Base-by-base conservation (phyloP, 2,797 vertebrate species). In the Enteromius treurensis region DNA sequence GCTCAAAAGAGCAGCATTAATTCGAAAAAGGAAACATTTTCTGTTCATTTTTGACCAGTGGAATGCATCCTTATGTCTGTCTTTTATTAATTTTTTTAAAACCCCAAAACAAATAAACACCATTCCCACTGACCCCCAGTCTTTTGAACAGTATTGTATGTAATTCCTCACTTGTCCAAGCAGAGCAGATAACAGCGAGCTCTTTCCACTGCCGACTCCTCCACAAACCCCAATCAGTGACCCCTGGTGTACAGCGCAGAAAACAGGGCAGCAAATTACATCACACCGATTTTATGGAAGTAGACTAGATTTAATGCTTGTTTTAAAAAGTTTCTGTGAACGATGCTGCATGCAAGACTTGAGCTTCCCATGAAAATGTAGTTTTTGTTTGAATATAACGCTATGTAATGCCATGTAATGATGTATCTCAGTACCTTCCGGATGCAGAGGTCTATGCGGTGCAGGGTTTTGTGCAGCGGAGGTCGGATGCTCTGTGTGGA, bases 141-240 rank as follows among this genome's bases (percentile, higher is more conserved):
- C 37, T 26, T 60, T 40, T 34, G 29, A 51, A 67, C 19, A 64
- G 29, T 51, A 76, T 15, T 47, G 79, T 8, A 53, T 84, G 81
- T 81, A 42, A 71, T 79, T 40, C 69, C 91, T 92, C 81, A 95
- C 95, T 93, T 96, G 95, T 85, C 95, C 95, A 67, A 96, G 91
- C 0, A 96, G 92, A 86, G 94, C 95, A 32, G 95, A 94, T 1
- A 96, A 90, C 51, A 96, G 92, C 10, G 95, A 96, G 87, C 92
- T 96, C 87, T 96, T 96, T 68, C 95, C 95, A 26, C 93, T 95
- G 8, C 95, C 95, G 0, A 96, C 93, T 77, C 93, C 88, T 64
- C 95, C 95, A 88, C 95, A 95, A 86, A 96, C 93, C 49, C 95
- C 95, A 73, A 96, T 90, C 87, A 96, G 87, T 14, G 92, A 87